Percentiles rank a stretch among this genome's conserved stretches.
Conservation (phyloP, 2,113 vertebrate genomes). For the Caretta caretta region DNA sequence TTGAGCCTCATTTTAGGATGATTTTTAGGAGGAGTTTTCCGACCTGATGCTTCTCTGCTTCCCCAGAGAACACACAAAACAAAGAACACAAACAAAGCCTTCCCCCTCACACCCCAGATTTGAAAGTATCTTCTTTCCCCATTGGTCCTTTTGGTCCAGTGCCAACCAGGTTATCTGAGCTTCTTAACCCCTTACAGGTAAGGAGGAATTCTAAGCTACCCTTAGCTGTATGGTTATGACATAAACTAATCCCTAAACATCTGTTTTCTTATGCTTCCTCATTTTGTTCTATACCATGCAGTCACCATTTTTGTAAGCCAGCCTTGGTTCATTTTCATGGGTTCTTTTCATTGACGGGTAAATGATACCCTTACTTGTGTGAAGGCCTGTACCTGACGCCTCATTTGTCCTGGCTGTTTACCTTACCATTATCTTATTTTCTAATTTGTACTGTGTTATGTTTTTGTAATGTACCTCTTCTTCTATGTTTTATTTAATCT, state of each 20-base stretch:
- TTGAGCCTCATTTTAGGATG: too few relatives aligned
- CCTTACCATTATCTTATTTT: background rate
- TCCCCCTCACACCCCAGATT: too few relatives aligned
- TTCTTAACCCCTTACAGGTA: too few relatives aligned
- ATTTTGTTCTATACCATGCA: background rate
- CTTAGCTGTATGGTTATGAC: too few relatives aligned
- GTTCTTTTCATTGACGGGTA: background rate
- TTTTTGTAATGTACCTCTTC: background rate
- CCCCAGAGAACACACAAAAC: too few relatives aligned
- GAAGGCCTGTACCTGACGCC: background rate
- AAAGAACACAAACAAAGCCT: too few relatives aligned
- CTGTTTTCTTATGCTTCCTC: rapidly evolving
- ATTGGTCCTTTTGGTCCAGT: too few relatives aligned
- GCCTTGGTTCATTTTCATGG: background rate
- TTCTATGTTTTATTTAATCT: background rate
- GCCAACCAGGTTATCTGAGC: too few relatives aligned
- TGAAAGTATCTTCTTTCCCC: too few relatives aligned
- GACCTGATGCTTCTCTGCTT: too few relatives aligned
- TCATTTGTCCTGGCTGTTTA: background rate
- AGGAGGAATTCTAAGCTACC: too few relatives aligned
- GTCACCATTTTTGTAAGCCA: background rate
- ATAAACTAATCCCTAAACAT: background rate
- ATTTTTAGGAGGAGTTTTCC: too few relatives aligned
- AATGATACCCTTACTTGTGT: background rate
- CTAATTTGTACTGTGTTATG: background rate